phyloP scores from a whole-genome alignment of 1,140 invertebrate genomes.

The Popillia japonica region DNA sequence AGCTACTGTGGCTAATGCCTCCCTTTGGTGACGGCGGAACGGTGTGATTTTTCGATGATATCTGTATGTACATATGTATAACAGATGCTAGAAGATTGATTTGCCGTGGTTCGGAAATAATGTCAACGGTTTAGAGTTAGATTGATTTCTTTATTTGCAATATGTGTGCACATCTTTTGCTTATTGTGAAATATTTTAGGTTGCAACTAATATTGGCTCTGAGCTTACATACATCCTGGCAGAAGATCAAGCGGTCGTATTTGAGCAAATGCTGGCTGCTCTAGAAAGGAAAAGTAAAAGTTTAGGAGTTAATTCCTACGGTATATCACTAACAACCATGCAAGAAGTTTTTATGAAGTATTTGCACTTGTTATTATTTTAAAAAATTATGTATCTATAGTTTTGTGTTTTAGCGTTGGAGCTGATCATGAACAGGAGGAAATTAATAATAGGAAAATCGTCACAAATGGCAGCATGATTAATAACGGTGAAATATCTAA shows the following conservation, averaged over 20 bases:
- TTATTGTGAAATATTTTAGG: conserved; percentile 41
- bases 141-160: too few species aligned
- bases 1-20: too few species aligned
- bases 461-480: neutral
- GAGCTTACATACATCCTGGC: conserved; percentile 52
- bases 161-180: too few species aligned
- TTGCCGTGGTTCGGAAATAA: too few species aligned
- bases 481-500: too few species aligned
- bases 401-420: conserved; percentile 60
- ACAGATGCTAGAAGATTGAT: too few species aligned
- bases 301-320: conserved; percentile 72
- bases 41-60: too few species aligned
- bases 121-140: too few species aligned
- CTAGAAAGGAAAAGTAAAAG: conserved; percentile 71
- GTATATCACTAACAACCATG: conserved; percentile 83
- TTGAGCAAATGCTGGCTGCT: conserved; percentile 72
- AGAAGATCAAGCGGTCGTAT: conserved; percentile 60
- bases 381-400: conserved; percentile 36
- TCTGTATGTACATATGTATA: too few species aligned
- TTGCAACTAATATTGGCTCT: conserved; percentile 50
- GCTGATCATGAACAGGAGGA: conserved; percentile 57
- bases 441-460: conserved; percentile 35
- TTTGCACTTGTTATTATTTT: conserved; percentile 45
- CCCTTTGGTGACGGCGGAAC: too few species aligned
- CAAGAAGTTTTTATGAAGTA: conserved; percentile 93